Conservation (phyloP, 2,888 invertebrate genomes). For the Drosophila niveifrons region DNA sequence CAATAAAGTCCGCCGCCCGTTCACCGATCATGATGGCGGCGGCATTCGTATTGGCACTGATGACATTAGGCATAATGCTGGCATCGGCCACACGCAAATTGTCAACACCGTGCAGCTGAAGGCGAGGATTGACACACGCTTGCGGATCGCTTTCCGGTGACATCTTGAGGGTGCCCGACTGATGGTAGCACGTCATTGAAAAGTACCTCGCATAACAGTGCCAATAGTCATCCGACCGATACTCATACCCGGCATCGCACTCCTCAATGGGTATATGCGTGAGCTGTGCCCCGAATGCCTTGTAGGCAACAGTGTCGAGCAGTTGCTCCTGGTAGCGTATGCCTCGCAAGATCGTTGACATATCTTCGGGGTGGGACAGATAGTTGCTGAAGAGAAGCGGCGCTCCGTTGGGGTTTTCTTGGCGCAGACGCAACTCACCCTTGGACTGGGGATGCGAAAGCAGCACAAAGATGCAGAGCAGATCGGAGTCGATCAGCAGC, state of each 20-base stretch:
- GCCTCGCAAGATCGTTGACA: slow-evolving; percentile 86
- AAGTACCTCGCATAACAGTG: slow-evolving; percentile 89
- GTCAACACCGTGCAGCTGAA: slow-evolving; percentile 88
- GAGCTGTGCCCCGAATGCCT: slow-evolving; percentile 73
- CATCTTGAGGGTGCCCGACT: slow-evolving; percentile 90
- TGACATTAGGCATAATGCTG: slow-evolving; percentile 91
- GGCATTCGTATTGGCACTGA: slow-evolving; percentile 93
- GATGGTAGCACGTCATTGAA: slow-evolving; percentile 89
- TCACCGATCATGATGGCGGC: slow-evolving; percentile 95
- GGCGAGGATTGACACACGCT: slow-evolving; percentile 89
- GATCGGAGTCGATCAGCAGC: slow-evolving; percentile 52
- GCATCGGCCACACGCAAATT: slow-evolving; percentile 90
- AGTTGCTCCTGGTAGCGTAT: slow-evolving; percentile 84
- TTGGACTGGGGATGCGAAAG: slow-evolving; percentile 86
- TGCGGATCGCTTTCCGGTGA: slow-evolving; percentile 87
- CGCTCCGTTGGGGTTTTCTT: slow-evolving; percentile 86
- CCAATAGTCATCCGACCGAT: slow-evolving; percentile 87
- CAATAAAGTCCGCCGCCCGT: slow-evolving; percentile 89
- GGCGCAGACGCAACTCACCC: slow-evolving; percentile 87
- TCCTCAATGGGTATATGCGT: slow-evolving; percentile 65
- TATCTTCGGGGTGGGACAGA: slow-evolving; percentile 87
- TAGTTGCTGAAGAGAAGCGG: slow-evolving; percentile 89
- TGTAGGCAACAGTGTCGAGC: slow-evolving; percentile 84
- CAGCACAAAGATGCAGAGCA: slow-evolving; percentile 85
- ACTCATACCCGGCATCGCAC: slow-evolving; percentile 70